phyloP scores from a whole-genome alignment of 2,888 invertebrate species.

The Ochropleura plecta region DNA sequence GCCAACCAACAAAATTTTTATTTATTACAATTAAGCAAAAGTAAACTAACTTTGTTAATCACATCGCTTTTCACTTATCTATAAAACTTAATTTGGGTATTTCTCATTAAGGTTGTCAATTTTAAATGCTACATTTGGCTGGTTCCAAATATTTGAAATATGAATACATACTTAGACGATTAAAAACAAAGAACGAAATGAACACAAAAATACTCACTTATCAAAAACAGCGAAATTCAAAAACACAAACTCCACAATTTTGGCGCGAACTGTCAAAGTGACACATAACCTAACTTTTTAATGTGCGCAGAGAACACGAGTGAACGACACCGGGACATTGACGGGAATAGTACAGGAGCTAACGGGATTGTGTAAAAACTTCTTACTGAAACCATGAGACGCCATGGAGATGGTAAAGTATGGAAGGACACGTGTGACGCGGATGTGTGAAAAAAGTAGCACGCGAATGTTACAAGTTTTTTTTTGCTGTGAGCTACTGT shows the following conservation, averaged over 20 bases:
- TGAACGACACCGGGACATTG: constrained; percentile 74
- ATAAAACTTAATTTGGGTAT: no score
- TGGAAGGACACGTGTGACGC: constrained; percentile 45
- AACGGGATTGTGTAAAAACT: constrained; percentile 80
- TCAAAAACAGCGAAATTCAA: constrained; percentile 52
- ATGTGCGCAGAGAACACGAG: constrained; percentile 74
- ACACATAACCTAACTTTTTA: constrained; percentile 77
- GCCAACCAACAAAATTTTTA: neutral
- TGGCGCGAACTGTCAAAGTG: constrained; percentile 81
- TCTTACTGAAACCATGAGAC: constrained; percentile 73
- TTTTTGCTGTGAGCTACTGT: neutral
- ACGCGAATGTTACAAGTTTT: constrained; percentile 5
- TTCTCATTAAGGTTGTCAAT: no score
- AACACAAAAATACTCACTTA: constrained; percentile 56
- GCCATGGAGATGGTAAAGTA: constrained; percentile 37
- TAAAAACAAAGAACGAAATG: constrained; percentile 1
- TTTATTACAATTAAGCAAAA: neutral
- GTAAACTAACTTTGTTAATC: neutral
- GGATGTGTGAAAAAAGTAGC: constrained; percentile 7
- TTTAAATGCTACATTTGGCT: neutral
- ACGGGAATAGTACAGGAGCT: constrained; percentile 83
- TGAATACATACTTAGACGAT: neutral
- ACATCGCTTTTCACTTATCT: neutral
- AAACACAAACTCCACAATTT: constrained; percentile 71
- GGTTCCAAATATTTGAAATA: neutral